These are phyloP conservation scores for Zaprionus tsacasi DNA, from an alignment of 1,140 invertebrate species.

Conservation along the genomic window DNA sequence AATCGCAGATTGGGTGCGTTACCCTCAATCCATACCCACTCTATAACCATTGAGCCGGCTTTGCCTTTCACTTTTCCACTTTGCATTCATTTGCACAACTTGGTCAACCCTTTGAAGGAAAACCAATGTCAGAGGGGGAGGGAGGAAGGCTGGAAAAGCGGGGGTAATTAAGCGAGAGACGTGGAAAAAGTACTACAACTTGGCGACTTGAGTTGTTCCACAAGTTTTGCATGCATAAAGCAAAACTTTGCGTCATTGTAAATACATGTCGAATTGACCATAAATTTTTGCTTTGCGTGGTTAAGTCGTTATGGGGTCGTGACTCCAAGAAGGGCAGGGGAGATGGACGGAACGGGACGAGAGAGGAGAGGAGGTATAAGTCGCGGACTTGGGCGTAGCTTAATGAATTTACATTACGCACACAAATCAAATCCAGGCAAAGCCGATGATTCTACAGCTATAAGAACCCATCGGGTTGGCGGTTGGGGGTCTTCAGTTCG, in stretches of 20 bases:
- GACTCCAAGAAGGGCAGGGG: not conserved
- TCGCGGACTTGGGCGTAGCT: constrained; percentile 5
- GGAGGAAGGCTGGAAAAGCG: not conserved
- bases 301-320: not conserved
- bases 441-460: constrained; percentile 4
- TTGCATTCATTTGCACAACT: constrained; percentile 7
- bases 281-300: constrained; percentile 6
- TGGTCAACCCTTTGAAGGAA: not conserved
- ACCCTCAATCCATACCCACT: not conserved
- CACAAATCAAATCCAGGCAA: constrained; percentile 7
- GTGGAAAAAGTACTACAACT: not conserved
- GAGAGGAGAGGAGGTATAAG: not conserved
- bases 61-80: constrained; percentile 1
- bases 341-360: not conserved
- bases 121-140: not conserved
- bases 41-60: not conserved
- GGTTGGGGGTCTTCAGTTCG: too few species aligned
- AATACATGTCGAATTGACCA: constrained; percentile 4
- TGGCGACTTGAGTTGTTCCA: not conserved
- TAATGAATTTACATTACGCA: constrained; percentile 8
- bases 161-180: constrained; percentile 1
- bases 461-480: not conserved
- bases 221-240: constrained; percentile 7
- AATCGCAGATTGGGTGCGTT: too few species aligned
- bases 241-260: constrained; percentile 2